Conservation (phyloP, 1,140 invertebrate species). For the Pseudomyrmex pallidus region DNA sequence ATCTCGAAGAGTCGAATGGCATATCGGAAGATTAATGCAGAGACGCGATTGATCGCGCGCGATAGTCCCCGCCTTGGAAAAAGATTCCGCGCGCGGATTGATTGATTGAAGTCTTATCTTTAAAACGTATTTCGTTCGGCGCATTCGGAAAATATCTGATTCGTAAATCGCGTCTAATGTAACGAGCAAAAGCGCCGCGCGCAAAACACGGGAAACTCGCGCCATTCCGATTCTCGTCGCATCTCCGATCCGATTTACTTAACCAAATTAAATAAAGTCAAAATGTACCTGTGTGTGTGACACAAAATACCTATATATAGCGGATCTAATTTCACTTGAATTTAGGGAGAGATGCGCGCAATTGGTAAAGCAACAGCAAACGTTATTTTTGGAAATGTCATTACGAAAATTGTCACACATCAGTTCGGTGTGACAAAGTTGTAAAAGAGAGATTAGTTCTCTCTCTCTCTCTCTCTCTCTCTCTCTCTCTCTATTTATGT, state of each 20-base stretch:
- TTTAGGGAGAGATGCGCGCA: neutral
- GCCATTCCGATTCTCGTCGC: neutral
- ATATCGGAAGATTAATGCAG: constrained; percentile 45
- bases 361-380: too few relatives aligned
- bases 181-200: constrained; percentile 39
- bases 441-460: too few relatives aligned
- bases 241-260: constrained; percentile 30
- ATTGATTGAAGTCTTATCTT: constrained; percentile 59
- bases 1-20: neutral
- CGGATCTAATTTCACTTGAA: neutral
- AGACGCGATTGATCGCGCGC: constrained; percentile 41
- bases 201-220: constrained; percentile 8
- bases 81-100: constrained; percentile 20
- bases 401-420: too few relatives aligned
- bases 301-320: neutral
- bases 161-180: constrained; percentile 44
- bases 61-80: constrained; percentile 27
- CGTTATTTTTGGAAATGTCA: too few relatives aligned
- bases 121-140: constrained; percentile 25
- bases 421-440: too few relatives aligned
- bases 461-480: too few relatives aligned
- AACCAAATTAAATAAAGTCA: constrained; percentile 26
- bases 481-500: too few relatives aligned
- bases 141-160: constrained; percentile 14
- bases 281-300: neutral